Evolutionary conservation across 2,113 vertebrate species (phyloP), one percentile per base, ranked within the genome.

Genomic region (Tupaia tana): DNA sequence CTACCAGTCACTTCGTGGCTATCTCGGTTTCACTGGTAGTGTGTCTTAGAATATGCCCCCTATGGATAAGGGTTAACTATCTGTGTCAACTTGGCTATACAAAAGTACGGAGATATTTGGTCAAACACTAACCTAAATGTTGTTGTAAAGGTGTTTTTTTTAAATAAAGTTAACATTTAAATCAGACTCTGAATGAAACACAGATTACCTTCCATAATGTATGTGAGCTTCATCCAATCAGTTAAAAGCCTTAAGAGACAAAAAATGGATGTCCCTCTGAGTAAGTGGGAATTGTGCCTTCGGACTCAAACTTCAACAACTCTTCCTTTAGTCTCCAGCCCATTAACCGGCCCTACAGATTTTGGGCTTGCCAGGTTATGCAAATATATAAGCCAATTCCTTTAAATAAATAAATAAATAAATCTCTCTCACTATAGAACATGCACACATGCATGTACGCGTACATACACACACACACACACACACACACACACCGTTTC

Each of bases 161-260:
- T 15, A 77, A 13, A 70, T 52, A 90, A 87, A 9, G 78, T n/a
- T 82, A 92, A 61, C 70, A 82, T 58, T 89, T 91, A 93, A 91
- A 93, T 25, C 52, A 67, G n/a, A 71, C 19, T 84, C 3, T 80
- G 56, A 91, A 12, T 69, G 61, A 78, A 96, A 31, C 29, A 69
- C 29, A 69, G 18, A 87, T 74, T 74, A 74, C 11, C 61, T 43
- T 88, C 24, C 70, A 58, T 22, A 58, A 56, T 25, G 7, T 52
- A 19, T n/a, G 67, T 27, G 15, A 6, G 67, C 27, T 34, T 34
- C 20, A 64, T 13, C 22, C 52, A 89, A 43, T 61, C 14, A 84
- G 54, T 0, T 74, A 24, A 54, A 73, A 19, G 8, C 25, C n/a
- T 31, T 24, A 54, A 59, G 6, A 66, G n/a, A 67, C 58, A 43